Evolutionary conservation across 2,113 vertebrate genomes (phyloP).

Genomic region (Myotis davidii): DNA sequence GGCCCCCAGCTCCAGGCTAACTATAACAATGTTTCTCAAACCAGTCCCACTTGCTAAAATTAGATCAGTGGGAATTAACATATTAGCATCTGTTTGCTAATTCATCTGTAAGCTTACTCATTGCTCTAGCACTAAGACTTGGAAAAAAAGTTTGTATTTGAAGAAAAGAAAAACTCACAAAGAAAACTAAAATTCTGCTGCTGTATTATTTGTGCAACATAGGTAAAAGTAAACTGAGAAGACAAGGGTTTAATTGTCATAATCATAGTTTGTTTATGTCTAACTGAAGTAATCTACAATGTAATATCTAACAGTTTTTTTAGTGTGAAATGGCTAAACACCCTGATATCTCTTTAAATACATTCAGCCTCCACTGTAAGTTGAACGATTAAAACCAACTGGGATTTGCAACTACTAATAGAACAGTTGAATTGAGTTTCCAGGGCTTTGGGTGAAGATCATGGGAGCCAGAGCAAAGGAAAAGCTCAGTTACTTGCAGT

Average conservation of each 20-base stretch:
- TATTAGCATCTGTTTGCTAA: not conserved
- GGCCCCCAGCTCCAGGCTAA: not conserved
- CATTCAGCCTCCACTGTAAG: not conserved
- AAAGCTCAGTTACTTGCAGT: not conserved
- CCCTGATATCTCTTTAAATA: slow-evolving; percentile 47
- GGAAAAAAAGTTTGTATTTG: not conserved
- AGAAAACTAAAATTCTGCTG: slow-evolving; percentile 20
- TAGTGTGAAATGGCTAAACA: slow-evolving; percentile 16
- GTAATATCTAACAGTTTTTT: slow-evolving; percentile 23
- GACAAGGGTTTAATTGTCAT: not conserved
- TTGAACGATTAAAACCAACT: slow-evolving; percentile 2
- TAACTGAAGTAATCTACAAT: slow-evolving; percentile 39
- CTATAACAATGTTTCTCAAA: not conserved
- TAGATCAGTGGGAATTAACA: not conserved
- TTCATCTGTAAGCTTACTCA: not conserved
- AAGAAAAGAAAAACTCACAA: not conserved
- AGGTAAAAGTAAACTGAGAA: slow-evolving; percentile 58
- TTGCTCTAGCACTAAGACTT: not conserved
- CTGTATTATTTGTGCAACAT: slow-evolving; percentile 32
- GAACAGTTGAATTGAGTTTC: not conserved
- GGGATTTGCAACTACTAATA: not conserved
- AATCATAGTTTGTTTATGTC: not conserved
- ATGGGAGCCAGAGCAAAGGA: not conserved
- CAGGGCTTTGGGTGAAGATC: not conserved
- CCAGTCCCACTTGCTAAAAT: not conserved